Percentiles rank a stretch among this genome's conserved stretches.
phyloP scores from a whole-genome alignment of 2,888 invertebrate species.

The Xylota segnis region DNA sequence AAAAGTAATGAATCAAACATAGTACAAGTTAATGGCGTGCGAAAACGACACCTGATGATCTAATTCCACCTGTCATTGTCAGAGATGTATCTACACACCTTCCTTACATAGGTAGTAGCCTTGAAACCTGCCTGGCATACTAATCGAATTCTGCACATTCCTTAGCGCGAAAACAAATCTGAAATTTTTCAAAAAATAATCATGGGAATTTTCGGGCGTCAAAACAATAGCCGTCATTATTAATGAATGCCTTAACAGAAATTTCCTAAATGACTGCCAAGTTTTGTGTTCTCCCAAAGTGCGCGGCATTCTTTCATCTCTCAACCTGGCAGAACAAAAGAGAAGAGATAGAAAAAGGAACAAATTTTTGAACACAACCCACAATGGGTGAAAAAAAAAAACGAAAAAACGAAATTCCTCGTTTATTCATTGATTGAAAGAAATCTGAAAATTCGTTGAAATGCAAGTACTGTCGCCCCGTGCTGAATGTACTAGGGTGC shows the following conservation, averaged over 20 bases:
- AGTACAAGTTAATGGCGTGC: conserved; percentile 39
- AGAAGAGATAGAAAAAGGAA: no score
- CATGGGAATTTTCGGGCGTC: conserved; percentile 29
- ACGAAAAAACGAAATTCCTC: background rate
- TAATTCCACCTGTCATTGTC: conserved; percentile 30
- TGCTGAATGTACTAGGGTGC: conserved; percentile 49
- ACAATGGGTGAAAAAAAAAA: background rate
- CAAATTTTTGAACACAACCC: background rate
- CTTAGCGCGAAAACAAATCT: background rate
- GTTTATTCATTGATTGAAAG: conserved; percentile 31
- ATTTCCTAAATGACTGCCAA: background rate
- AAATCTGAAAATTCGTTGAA: conserved; percentile 45
- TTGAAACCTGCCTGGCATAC: conserved; percentile 14
- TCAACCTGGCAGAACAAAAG: background rate
- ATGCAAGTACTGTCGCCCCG: conserved; percentile 61
- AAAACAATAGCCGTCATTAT: conserved; percentile 8
- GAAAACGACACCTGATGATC: conserved; percentile 53
- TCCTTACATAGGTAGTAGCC: conserved; percentile 2
- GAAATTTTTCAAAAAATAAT: conserved; percentile 6
- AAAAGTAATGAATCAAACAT: conserved; percentile 32
- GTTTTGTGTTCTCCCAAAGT: conserved; percentile 1
- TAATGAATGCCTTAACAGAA: conserved; percentile 20
- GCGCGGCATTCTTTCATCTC: conserved; percentile 23
- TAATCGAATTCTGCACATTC: conserved; percentile 2
- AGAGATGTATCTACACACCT: background rate